These are phyloP conservation scores for Drosophila bifasciata DNA, from an alignment of 1,140 invertebrate genomes.

Conservation along the genomic window DNA sequence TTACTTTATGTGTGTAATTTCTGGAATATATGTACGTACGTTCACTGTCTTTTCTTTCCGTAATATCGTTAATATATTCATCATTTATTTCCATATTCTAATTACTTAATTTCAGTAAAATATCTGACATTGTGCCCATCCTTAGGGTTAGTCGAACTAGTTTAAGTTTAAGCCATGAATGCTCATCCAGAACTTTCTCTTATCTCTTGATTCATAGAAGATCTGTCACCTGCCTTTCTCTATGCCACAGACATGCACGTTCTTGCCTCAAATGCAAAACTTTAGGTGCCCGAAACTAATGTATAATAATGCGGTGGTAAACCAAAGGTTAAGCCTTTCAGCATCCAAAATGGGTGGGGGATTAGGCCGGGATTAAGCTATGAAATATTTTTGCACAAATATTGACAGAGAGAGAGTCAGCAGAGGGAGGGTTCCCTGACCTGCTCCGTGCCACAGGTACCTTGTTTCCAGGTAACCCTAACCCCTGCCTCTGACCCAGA, in stretches of 20 bases:
- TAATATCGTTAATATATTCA: not conserved
- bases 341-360: constrained; percentile 47
- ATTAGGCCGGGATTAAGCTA: constrained; percentile 70
- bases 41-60: not conserved
- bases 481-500: not conserved
- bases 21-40: too few relatives aligned
- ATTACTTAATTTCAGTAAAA: not conserved
- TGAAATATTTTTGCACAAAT: constrained; percentile 81
- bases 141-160: too few relatives aligned
- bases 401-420: constrained; percentile 48
- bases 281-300: constrained; percentile 31
- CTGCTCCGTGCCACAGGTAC: constrained; percentile 22
- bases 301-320: constrained; percentile 57
- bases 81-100: too few relatives aligned
- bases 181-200: constrained; percentile 5
- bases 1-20: too few relatives aligned
- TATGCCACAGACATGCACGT: constrained; percentile 23
- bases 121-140: not conserved
- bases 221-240: too few relatives aligned
- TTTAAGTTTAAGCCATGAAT: not conserved
- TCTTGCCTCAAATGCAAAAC: constrained; percentile 6
- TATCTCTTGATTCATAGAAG: not conserved
- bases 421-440: constrained; percentile 28
- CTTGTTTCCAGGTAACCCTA: constrained; percentile 22
- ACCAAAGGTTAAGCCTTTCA: constrained; percentile 46